These are phyloP conservation scores for Rhodeus uyekii DNA, from an alignment of 2,797 vertebrate species.

Conservation along the genomic window DNA sequence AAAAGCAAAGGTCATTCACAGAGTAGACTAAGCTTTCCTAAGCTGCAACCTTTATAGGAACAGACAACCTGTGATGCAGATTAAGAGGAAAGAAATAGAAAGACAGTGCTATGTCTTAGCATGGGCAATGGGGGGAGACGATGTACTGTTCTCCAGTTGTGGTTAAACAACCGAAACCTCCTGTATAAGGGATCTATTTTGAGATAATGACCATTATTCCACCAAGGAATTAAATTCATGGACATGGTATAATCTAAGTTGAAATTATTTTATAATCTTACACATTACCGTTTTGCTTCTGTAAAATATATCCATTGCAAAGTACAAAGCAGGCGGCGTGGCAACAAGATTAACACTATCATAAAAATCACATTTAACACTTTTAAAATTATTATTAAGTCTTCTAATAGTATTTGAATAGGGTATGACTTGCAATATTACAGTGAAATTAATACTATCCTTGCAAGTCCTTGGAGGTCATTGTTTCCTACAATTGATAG, in stretches of 20 bases:
- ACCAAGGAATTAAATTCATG: background rate
- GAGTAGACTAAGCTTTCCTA: slow-evolving; percentile 91
- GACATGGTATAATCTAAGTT: background rate
- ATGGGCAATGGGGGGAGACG: slow-evolving; percentile 62
- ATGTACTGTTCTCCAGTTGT: slow-evolving; percentile 36
- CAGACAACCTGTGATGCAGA: slow-evolving; percentile 75
- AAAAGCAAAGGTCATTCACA: slow-evolving; percentile 97
- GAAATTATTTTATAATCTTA: background rate
- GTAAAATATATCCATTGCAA: too few relatives aligned
- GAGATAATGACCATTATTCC: background rate
- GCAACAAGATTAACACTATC: too few relatives aligned
- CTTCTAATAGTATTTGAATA: too few relatives aligned
- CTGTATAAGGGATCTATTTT: background rate
- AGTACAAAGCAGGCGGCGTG: too few relatives aligned
- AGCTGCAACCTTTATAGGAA: slow-evolving; percentile 92
- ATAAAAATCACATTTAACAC: too few relatives aligned
- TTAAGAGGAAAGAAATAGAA: slow-evolving; percentile 68
- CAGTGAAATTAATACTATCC: too few relatives aligned
- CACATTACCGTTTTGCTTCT: too few relatives aligned
- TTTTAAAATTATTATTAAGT: too few relatives aligned
- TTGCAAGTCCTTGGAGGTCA: too few relatives aligned
- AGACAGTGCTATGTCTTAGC: slow-evolving; percentile 61
- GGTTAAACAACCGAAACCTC: background rate
- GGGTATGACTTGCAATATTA: too few relatives aligned
- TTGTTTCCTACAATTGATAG: too few relatives aligned